These are phyloP conservation scores for Eilema griseolum DNA, from an alignment of 2,888 invertebrate species.

Conservation along the genomic window DNA sequence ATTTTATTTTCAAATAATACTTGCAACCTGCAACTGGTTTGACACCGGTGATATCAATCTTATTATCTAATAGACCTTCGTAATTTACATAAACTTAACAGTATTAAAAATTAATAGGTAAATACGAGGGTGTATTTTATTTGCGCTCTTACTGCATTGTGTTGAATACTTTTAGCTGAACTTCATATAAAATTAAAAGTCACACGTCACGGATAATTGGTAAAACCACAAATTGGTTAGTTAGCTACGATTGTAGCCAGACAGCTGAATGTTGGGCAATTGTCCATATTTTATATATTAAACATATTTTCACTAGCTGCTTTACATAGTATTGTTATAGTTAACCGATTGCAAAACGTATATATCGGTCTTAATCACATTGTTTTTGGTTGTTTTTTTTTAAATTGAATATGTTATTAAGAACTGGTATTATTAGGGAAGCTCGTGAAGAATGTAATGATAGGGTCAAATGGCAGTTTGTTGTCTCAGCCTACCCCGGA, in stretches of 20 bases:
- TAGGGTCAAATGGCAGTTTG: too few relatives aligned
- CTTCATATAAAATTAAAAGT: conserved; percentile 33
- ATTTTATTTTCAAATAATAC: neutral
- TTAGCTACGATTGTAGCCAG: conserved; percentile 53
- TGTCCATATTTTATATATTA: conserved; percentile 35
- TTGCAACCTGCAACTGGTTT: neutral
- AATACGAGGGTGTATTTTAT: too few relatives aligned
- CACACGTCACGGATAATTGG: conserved; percentile 33
- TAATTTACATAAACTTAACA: too few relatives aligned
- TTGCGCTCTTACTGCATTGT: neutral
- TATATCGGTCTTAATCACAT: neutral
- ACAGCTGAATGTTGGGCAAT: conserved; percentile 40
- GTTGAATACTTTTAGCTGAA: neutral
- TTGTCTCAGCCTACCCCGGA: too few relatives aligned
- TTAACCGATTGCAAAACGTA: neutral
- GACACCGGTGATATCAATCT: too few relatives aligned
- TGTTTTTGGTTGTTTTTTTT: neutral
- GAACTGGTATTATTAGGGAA: too few relatives aligned
- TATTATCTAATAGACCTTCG: too few relatives aligned
- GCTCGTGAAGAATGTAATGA: too few relatives aligned
- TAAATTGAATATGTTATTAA: neutral
- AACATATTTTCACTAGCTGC: conserved; percentile 26
- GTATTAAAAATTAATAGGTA: too few relatives aligned
- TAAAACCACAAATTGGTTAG: conserved; percentile 45
- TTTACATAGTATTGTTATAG: neutral